Base-by-base conservation (phyloP, 2,113 vertebrate genomes). In the Glaucomys volans region DNA sequence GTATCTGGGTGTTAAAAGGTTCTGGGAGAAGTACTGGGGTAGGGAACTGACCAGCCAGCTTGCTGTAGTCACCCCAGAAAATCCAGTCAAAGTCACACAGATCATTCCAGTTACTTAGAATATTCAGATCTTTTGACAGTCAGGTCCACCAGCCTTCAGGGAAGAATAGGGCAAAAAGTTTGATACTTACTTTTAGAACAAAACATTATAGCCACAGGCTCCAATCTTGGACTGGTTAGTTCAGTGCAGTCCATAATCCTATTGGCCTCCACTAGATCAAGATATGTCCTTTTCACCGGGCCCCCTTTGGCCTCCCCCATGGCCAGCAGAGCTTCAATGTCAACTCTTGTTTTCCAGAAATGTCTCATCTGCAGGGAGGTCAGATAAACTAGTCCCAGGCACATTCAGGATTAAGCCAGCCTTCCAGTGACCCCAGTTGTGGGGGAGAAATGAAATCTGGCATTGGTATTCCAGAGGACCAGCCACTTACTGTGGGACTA, bases 281-380 rank as follows among this genome's bases (percentile, higher is more conserved):
- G 12, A 26, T 17, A 12, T 26, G 59, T 24, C 83, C 74, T 59
- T 44, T 24, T 62, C n/a, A 9, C 32, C 54, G 17, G 2, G 14
- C 4, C 9, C 37, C 12, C 42, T 20, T 32, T 50, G 44, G 81
- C 97, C 96, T 40, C 97, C 97, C 96, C 97, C 69, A 74, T 47
- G 35, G 54, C 59, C 85, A 86, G 42, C 0, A 93, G 96, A 37
- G 14, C n/a, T 57, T 99, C 98, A 91, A 99, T 99, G 92, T 99
- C 99, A n/a, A 98, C 95, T 64, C 81, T 99, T 99, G 97, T 99
- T 98, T 13, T 99, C 99, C 93, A 99, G 98, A 90, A 99, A 99
- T 66, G 98, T 98, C 5, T 86, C 98, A 2, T 99, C 98, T 74
- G 95, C 96, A 0, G 98, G 99, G 5, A 99, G 98, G 93, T 99